Percentiles rank a stretch among this genome's conserved stretches.
Conservation (phyloP, 2,888 invertebrate genomes). For the Mesorhabditis belari region DNA sequence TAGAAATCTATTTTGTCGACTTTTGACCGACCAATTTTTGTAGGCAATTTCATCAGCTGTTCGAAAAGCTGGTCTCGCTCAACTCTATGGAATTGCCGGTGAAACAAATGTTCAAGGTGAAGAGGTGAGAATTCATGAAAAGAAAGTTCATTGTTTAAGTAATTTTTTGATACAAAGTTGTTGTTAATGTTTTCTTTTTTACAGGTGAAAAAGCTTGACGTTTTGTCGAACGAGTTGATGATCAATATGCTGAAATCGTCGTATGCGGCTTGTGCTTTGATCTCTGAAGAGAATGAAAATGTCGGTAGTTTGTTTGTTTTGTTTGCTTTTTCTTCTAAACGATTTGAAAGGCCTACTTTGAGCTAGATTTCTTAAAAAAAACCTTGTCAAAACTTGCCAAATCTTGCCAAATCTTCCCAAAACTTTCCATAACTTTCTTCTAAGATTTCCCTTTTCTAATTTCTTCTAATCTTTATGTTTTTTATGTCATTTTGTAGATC, state of each 20-base stretch:
- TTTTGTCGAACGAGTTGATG: slow-evolving; percentile 89
- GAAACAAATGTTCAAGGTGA: slow-evolving; percentile 90
- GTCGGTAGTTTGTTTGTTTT: slow-evolving; percentile 64
- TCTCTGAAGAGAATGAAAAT: slow-evolving; percentile 88
- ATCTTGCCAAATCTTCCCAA: no score
- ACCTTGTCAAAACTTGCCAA: background rate
- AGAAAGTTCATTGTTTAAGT: no score
- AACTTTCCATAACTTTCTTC: no score
- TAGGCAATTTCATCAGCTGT: slow-evolving; percentile 92
- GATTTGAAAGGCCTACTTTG: no score
- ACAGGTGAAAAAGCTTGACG: slow-evolving; percentile 84
- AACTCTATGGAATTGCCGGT: slow-evolving; percentile 59
- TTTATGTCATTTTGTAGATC: no score
- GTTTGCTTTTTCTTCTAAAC: no score
- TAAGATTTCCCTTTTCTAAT: no score
- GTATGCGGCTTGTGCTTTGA: slow-evolving; percentile 79
- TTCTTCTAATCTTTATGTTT: no score
- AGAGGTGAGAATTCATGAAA: slow-evolving; percentile 61
- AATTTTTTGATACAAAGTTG: background rate
- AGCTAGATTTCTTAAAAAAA: no score
- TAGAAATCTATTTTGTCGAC: no score
- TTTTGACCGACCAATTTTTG: no score
- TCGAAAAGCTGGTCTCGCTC: slow-evolving; percentile 57
- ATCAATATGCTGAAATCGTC: slow-evolving; percentile 93
- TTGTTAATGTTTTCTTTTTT: background rate